These are phyloP conservation scores for Drosophila kohkoa DNA, from an alignment of 1,140 invertebrate species.

Conservation along the genomic window DNA sequence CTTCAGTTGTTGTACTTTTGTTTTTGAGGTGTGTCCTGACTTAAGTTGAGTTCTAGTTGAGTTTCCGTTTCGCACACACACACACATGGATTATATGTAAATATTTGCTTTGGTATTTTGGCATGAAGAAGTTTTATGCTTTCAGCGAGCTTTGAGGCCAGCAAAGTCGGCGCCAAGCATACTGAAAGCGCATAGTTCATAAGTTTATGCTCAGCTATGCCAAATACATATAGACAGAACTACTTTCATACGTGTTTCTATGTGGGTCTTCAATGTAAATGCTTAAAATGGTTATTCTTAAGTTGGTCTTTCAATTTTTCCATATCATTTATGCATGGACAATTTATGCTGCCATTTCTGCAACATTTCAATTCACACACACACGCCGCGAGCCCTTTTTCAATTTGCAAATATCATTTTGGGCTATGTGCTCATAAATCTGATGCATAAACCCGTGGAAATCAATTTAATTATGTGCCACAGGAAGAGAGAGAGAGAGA, in stretches of 20 bases:
- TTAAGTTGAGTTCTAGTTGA: constrained; percentile 40
- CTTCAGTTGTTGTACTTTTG: constrained; percentile 36
- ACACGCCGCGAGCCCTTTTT: constrained; percentile 45
- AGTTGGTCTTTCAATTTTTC: constrained; percentile 40
- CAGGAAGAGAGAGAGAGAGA: neutral
- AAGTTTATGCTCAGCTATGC: constrained; percentile 57
- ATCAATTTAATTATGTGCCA: constrained; percentile 78
- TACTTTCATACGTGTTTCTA: neutral
- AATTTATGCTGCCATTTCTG: constrained; percentile 72
- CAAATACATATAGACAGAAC: constrained; percentile 12
- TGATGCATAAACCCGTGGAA: constrained; percentile 34
- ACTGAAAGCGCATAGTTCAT: constrained; percentile 68
- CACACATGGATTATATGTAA: constrained; percentile 69
- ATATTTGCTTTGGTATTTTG: constrained; percentile 79
- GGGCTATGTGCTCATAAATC: constrained; percentile 66
- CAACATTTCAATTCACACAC: constrained; percentile 60
- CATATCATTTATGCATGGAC: constrained; percentile 66
- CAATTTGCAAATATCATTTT: constrained; percentile 70
- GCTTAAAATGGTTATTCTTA: constrained; percentile 54
- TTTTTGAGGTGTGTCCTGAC: constrained; percentile 52
- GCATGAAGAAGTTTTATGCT: constrained; percentile 72
- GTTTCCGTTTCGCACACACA: constrained; percentile 60
- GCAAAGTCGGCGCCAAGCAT: constrained; percentile 53
- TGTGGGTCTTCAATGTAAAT: constrained; percentile 37
- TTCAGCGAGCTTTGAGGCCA: constrained; percentile 54